Evolutionary conservation across 53 echinoderm and acorn worm species (phyloP).

Genomic region (Patiria pectinifera): DNA sequence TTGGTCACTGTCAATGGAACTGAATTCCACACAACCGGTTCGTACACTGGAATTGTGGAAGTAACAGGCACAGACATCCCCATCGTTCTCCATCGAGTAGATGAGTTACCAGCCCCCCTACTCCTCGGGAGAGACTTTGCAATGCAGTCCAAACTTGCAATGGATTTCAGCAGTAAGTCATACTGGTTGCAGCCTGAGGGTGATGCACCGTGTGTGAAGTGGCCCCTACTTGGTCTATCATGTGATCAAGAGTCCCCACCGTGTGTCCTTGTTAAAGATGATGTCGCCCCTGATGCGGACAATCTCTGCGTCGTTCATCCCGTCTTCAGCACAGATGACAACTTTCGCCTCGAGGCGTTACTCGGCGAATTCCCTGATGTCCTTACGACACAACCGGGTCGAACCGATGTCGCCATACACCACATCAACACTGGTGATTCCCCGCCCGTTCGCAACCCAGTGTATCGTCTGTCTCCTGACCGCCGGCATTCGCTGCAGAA

Average conservation of each 20-base stretch:
- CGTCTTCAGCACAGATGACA: no score
- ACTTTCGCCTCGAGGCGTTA: no score
- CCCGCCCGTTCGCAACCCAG: no score
- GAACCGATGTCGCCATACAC: no score
- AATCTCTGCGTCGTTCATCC: no score
- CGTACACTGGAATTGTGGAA: not conserved
- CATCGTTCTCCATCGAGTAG: conserved; percentile 1
- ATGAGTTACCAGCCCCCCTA: conserved; percentile 13
- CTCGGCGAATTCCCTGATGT: no score
- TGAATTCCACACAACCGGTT: not conserved
- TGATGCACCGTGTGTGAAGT: conserved; percentile 4
- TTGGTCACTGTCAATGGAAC: conserved; percentile 5
- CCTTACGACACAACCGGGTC: no score
- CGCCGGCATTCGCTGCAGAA: no score
- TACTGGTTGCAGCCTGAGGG: conserved; percentile 10
- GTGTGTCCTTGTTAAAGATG: no score
- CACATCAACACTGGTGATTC: no score
- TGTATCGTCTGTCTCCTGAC: no score
- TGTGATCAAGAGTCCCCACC: not conserved
- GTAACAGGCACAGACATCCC: not conserved
- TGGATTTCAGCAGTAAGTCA: conserved; percentile 32
- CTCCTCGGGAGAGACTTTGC: conserved; percentile 55
- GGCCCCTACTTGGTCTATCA: not conserved
- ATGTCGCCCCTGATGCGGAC: no score
- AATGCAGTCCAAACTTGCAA: not conserved